Percentiles rank a stretch among this genome's conserved stretches.
Conservation (phyloP, 2,888 invertebrate species). For the Galeruca laticollis region DNA sequence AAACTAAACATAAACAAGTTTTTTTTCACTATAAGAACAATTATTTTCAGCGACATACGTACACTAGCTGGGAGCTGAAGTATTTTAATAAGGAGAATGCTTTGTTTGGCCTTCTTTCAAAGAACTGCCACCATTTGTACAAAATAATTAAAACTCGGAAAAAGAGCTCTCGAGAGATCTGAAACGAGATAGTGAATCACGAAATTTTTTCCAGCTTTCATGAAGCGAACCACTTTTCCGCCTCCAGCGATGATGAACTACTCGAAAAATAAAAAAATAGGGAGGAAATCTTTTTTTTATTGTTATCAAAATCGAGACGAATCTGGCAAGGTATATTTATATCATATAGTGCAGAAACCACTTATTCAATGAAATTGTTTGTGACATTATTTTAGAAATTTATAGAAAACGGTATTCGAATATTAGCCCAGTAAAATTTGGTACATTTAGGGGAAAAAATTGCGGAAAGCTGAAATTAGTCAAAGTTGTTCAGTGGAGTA, state of each 20-base stretch:
- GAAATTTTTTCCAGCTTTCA: conserved; percentile 13
- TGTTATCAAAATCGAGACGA: neutral
- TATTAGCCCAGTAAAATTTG: too few species aligned
- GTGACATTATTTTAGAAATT: too few species aligned
- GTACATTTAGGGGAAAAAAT: too few species aligned
- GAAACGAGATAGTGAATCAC: conserved; percentile 23
- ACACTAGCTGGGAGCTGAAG: neutral
- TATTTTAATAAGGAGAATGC: conserved; percentile 34
- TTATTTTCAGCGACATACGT: conserved; percentile 26
- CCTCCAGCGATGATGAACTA: conserved; percentile 4
- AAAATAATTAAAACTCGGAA: conserved; percentile 40
- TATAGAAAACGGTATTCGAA: too few species aligned
- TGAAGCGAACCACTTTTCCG: conserved; percentile 3
- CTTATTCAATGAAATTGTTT: neutral
- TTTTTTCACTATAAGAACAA: conserved; percentile 12
- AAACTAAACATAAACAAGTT: conserved; percentile 4
- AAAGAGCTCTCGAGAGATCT: conserved; percentile 26
- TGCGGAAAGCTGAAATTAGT: too few species aligned
- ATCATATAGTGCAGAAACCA: neutral
- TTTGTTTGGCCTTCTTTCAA: conserved; percentile 36
- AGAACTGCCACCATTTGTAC: conserved; percentile 37
- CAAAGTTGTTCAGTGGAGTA: too few species aligned
- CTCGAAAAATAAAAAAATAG: neutral
- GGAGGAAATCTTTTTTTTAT: neutral
- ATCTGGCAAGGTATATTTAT: neutral